These are phyloP conservation scores for Fulmarus glacialis DNA, from an alignment of 2,113 vertebrate genomes.

Conservation along the genomic window DNA sequence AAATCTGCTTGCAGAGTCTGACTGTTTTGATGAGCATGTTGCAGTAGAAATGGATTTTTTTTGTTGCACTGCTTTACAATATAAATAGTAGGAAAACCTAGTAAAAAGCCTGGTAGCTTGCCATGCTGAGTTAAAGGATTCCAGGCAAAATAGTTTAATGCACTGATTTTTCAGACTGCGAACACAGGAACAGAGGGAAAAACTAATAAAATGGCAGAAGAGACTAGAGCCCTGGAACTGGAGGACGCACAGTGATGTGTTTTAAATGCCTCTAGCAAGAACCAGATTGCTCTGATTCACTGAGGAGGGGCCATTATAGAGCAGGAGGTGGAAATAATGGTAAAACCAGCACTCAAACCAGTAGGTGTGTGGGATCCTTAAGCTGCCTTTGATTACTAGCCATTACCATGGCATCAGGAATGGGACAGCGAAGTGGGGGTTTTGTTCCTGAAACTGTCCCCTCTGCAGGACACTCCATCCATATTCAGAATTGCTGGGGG, in stretches of 20 bases:
- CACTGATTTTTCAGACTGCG: background rate
- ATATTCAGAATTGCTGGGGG: background rate
- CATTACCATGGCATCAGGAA: background rate
- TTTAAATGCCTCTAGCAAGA: background rate
- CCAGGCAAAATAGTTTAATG: background rate
- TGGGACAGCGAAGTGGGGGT: background rate
- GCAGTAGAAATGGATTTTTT: background rate
- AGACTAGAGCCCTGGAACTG: background rate
- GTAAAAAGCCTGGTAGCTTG: background rate
- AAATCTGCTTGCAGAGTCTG: background rate
- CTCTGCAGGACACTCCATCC: background rate
- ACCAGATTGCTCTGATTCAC: background rate
- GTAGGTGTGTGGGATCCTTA: background rate
- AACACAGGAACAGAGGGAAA: background rate
- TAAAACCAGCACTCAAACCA: background rate
- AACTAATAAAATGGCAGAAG: background rate
- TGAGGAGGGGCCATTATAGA: background rate
- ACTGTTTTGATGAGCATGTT: background rate
- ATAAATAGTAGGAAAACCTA: background rate
- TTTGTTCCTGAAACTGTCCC: background rate
- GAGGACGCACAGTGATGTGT: background rate
- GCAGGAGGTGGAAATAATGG: background rate
- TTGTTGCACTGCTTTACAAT: conserved; percentile 2
- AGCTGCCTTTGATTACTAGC: background rate
- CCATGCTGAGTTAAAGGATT: background rate